A percentile compares a stretch with the other conserved stretches of the same genome.
Evolutionary conservation across 2,797 vertebrate species (phyloP).

Genomic region (Siniperca scherzeri): DNA sequence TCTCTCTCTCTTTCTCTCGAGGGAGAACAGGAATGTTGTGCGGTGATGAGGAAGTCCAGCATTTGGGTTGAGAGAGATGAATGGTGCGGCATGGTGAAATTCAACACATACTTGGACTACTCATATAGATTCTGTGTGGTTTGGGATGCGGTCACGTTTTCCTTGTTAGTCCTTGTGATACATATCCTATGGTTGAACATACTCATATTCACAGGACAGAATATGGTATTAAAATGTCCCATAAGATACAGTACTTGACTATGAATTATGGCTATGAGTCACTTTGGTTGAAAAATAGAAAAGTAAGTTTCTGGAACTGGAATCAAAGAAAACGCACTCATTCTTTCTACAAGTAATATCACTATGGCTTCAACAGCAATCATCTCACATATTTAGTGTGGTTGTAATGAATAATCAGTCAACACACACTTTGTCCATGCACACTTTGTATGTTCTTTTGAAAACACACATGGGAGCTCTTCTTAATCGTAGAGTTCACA

Average conservation of each 20-base stretch:
- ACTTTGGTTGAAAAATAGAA: conserved; percentile 27
- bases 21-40: conserved; percentile 66
- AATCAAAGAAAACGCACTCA: not conserved
- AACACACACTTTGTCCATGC: conserved; percentile 15
- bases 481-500: conserved; percentile 29
- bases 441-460: not conserved
- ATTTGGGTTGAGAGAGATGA: conserved; percentile 59
- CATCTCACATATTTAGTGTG: conserved; percentile 20
- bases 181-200: conserved; percentile 46
- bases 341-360: conserved; percentile 7
- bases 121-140: conserved; percentile 64
- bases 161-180: conserved; percentile 60
- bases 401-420: conserved; percentile 24
- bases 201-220: conserved; percentile 37
- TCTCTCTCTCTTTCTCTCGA: conserved; percentile 34
- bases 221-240: conserved; percentile 51
- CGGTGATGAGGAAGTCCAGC: conserved; percentile 51
- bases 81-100: conserved; percentile 59
- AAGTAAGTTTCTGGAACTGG: not conserved
- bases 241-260: conserved; percentile 33
- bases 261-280: conserved; percentile 51
- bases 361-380: conserved; percentile 16
- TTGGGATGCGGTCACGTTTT: conserved; percentile 61
- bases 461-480: conserved; percentile 12
- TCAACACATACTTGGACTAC: conserved; percentile 63